Percentiles rank a stretch among this genome's conserved stretches.
phyloP scores from a whole-genome alignment of 1,140 invertebrate species.

The Nephila pilipes region DNA sequence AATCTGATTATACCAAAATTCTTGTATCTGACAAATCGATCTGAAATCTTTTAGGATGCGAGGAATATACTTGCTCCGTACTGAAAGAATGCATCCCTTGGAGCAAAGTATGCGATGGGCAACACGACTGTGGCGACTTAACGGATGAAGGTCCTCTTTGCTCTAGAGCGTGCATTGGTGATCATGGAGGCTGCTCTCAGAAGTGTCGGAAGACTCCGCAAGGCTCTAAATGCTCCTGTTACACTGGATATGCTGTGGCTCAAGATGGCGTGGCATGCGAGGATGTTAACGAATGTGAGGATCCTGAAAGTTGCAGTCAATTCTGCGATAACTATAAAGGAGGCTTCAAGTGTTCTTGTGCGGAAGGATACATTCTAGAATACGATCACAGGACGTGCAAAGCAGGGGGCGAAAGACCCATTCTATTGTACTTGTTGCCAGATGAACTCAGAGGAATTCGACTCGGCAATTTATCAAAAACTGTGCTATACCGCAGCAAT shows the following conservation, averaged over 20 bases:
- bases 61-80: constrained; percentile 84
- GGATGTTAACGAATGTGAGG: constrained; percentile 94
- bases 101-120: constrained; percentile 73
- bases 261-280: constrained; percentile 83
- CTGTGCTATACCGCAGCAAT: neutral
- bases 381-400: constrained; percentile 90
- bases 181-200: constrained; percentile 97
- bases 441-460: constrained; percentile 75
- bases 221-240: constrained; percentile 87
- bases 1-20: too few relatives aligned
- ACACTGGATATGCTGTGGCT: neutral
- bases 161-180: constrained; percentile 90
- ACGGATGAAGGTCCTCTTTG: constrained; percentile 73
- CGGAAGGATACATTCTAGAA: constrained; percentile 91
- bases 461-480: neutral
- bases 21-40: neutral
- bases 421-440: constrained; percentile 69
- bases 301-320: constrained; percentile 93
- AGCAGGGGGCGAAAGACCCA: constrained; percentile 82
- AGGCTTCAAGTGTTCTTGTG: constrained; percentile 94
- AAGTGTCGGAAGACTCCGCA: constrained; percentile 93
- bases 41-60: constrained; percentile 46
- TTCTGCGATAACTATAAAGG: constrained; percentile 94
- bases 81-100: constrained; percentile 85
- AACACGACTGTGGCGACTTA: constrained; percentile 74